These are phyloP conservation scores for Atractosteus spatula DNA, from an alignment of 2,113 vertebrate genomes.

Conservation along the genomic window DNA sequence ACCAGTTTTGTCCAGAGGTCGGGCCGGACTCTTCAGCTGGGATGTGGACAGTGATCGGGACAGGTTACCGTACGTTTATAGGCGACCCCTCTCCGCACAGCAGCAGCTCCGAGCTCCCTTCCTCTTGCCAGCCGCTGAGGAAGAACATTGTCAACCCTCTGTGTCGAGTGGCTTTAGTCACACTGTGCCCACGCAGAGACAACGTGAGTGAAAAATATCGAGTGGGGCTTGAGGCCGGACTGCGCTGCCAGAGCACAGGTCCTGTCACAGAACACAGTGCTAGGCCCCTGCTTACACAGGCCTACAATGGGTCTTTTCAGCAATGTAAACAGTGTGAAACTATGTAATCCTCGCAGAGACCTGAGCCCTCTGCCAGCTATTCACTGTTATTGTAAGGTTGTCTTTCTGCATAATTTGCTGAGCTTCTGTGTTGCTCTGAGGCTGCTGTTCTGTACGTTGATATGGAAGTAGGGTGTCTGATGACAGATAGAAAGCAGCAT, in stretches of 20 bases:
- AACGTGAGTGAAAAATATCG: not conserved
- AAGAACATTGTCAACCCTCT: too few species aligned
- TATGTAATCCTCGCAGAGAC: not conserved
- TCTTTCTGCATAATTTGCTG: constrained; percentile 9
- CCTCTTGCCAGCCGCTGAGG: too few species aligned
- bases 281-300: constrained; percentile 10
- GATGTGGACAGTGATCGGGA: too few species aligned
- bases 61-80: too few species aligned
- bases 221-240: not conserved
- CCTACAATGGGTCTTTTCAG: constrained; percentile 8
- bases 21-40: too few species aligned
- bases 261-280: not conserved
- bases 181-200: not conserved
- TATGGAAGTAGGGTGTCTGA: not conserved
- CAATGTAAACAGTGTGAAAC: constrained; percentile 10
- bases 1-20: too few species aligned
- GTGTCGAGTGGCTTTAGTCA: not conserved
- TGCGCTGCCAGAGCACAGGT: not conserved
- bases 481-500: not conserved
- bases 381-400: constrained; percentile 6
- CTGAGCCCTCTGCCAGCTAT: not conserved
- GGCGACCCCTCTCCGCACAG: too few species aligned
- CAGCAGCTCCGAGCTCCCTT: too few species aligned
- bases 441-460: not conserved
- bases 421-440: not conserved